Evolutionary conservation across 2,113 vertebrate species (phyloP), one percentile per base, ranked within the genome.

Genomic region (Ceyx cyanopectus): DNA sequence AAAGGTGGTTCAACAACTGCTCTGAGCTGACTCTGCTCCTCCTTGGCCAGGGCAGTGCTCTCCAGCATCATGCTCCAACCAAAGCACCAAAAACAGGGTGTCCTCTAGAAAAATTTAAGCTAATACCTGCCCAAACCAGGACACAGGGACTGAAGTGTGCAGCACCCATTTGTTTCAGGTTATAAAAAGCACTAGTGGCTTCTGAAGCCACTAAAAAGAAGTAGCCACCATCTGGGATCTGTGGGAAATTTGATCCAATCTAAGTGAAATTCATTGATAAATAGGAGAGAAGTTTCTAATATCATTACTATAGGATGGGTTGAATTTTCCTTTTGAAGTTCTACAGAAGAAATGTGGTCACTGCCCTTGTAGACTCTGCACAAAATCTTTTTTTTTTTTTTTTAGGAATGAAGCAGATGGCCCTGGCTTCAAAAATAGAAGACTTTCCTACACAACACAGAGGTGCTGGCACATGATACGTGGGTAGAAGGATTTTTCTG

Each of bases 101-200:
- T 37, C 37, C 37, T 10, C 37, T 37, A 37, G 37, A 37, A 37
- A 37, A 37, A 37, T 37, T 37, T 37, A 37, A 37, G 37, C 37
- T 37, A 37, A 37, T 37, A 37, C 37, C 37, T 37, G 37, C 10
- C 37, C 37, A 37, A 37, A 37, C 37, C 37, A 37, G 37, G 37
- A 37, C 37, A 37, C 37, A 37, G 34, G 24, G 19, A 65, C 26
- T 32, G 19, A 70, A 60, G 6, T 10, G 76, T 73, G 86, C 81
- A 85, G 67, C 41, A 84, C 40, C 45, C 67, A 48, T 90, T 96
- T 93, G 46, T 92, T 97, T 87, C 81, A 68, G 41, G 60, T 85
- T 67, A 96, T 91, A 96, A 97, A 97, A 97, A 92, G 77, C 74
- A 53, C 14, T 65, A 89, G 65, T 80, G 51, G 92, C 95, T 94